Conservation (phyloP, 2,113 vertebrate species). For the Macquaria australasica region DNA sequence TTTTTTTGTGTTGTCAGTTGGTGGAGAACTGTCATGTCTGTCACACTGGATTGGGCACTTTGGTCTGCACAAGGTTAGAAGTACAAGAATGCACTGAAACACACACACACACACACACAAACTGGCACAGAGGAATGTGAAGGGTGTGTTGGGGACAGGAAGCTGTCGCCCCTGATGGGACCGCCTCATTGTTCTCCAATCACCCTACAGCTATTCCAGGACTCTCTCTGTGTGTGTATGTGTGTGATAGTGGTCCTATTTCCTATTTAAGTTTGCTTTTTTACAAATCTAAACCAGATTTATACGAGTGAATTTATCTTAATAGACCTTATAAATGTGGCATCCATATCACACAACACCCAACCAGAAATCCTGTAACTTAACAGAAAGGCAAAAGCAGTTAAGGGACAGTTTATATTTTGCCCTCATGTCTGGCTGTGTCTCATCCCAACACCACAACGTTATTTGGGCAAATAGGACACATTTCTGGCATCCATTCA, state of each 20-base stretch:
- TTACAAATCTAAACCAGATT: background rate
- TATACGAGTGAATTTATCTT: background rate
- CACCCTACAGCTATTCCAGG: conserved; percentile 71
- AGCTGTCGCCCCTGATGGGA: conserved; percentile 61
- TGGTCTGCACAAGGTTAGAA: conserved; percentile 5
- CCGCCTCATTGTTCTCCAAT: conserved; percentile 75
- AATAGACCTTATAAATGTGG: background rate
- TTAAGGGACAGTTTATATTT: background rate
- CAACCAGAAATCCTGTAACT: background rate
- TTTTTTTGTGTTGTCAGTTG: background rate
- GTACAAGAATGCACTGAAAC: background rate
- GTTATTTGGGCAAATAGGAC: conserved; percentile 48
- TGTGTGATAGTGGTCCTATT: conserved; percentile 1
- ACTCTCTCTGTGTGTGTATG: conserved; percentile 14
- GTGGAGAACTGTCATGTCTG: background rate
- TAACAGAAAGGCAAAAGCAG: background rate
- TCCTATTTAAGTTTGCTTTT: background rate
- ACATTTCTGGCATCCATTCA: conserved; percentile 24
- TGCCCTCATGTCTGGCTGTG: background rate
- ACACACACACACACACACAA: conserved; percentile 30
- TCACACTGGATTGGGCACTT: background rate
- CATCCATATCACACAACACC: background rate
- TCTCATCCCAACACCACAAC: background rate
- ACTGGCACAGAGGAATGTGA: conserved; percentile 66
- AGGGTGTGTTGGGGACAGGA: conserved; percentile 73